Evolutionary conservation across 1,140 invertebrate genomes (phyloP), one percentile per base, ranked within the genome.

Genomic region (Drosophila ercepeae): DNA sequence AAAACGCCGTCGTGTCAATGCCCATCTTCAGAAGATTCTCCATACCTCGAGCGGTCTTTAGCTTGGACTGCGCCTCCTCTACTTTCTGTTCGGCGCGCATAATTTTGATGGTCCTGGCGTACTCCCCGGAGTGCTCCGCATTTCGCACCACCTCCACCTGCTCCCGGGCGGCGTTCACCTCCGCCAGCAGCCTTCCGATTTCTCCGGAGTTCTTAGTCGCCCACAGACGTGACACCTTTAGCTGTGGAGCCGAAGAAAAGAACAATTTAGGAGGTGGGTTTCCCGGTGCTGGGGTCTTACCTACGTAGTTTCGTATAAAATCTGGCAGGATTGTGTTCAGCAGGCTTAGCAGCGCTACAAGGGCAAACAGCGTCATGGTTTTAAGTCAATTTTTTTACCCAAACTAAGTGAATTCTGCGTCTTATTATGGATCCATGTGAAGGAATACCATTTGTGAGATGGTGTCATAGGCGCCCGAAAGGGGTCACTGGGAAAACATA

Each of bases 81-180:
- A 90, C 60, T 51, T 88, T 86, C 0, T 67, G 67, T 45, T 90
- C 84, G n/a, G 89, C 89, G 7, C 89, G 78, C 89, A 90, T 79
- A 8, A 54, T 88, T 55, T 89, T 82, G 1, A 90, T 83, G 25
- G 67, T 69, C n/a, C 36, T 68, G 4, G 61, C 58, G 46, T 90
- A 90, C n/a, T 90, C 82, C 9, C 82, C 88, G 5, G 59, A 53
- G 32, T 78, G 68, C 21, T 70, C 27, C 0, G 67, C 75, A 45
- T 58, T 61, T 0, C 64, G 69, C 6, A 88, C 81, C 14, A 63
- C 64, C 1, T 82, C 64, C 46, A 88, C 19, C 16, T 88, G 46
- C 14, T 76, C 52, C 0, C 71, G 77, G 23, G 89, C 89, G 2
- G 39, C 51, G 19, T 76, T 58, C 16, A 90, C 42, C 3, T 79